Base-by-base conservation (phyloP, 2,888 invertebrate species). In the Caenorhabditis sp. region DNA sequence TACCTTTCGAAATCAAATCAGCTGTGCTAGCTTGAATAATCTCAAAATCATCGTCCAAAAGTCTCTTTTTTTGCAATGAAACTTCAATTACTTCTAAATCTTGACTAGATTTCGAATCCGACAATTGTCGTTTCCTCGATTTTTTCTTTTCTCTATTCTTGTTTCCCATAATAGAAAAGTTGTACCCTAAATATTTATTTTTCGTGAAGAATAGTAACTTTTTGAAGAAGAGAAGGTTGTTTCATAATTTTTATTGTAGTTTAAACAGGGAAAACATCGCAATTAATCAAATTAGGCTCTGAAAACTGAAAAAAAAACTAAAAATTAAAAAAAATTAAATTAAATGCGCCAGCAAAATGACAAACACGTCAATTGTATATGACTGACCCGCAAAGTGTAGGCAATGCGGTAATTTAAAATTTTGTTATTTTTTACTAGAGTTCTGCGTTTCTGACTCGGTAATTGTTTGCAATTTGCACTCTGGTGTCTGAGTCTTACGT, bases 41-140 rank as follows among this genome's bases (percentile, higher is more conserved):
- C 1, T 58, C 62, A 8, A 26, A 31, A 26, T 36, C 61, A 10
- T 75, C 75, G 27, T 67, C 66, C 1, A 75, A 58, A 2, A 69
- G 43, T 54, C 67, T 31, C 24, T 75, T 67, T 37, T 75, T 69
- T 43, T 75, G 67, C 23, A 70, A 58, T 37, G 67, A 64, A 19
- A 75, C 69, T 65, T 75, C 69, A 26, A 70, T 69, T 2, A 75
- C 69, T 58, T 75, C 62, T 5, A 69, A 36, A 58, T 70, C 69
- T 53, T 70, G 64, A 23, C 66, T 64, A 1, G 66, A 69, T 60
- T 74, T 69, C 21, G 74, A 64, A 31, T 69, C 62, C n/a, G 74
- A 69, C 14, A 68, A 58, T 53, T 70, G 75, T 10, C 75, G 66
- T 24, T 75, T 75, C 26, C 69, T 57, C 8, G 63, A 64, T 58